Percentiles rank a stretch among this genome's conserved stretches.
Conservation (phyloP, 2,888 invertebrate genomes). For the Tanytarsus gracilentus region DNA sequence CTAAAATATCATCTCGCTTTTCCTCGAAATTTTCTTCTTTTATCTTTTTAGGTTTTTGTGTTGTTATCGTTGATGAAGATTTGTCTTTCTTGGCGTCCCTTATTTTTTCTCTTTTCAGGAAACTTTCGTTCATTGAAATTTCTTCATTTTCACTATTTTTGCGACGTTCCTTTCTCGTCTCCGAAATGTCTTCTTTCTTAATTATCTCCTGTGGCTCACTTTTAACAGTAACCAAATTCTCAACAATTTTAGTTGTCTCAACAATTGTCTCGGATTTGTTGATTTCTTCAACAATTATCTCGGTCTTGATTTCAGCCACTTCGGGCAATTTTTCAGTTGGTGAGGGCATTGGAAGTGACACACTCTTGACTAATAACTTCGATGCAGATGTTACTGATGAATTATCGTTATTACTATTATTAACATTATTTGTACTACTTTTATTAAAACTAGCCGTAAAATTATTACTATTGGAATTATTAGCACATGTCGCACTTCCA, state of each 20-base stretch:
- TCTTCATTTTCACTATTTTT: constrained; percentile 21
- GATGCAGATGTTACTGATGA: constrained; percentile 9
- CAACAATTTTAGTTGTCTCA: not conserved
- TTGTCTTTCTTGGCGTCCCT: constrained; percentile 32
- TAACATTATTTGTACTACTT: constrained; percentile 32
- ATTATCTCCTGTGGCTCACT: not conserved
- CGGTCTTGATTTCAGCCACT: constrained; percentile 24
- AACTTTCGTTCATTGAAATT: no score
- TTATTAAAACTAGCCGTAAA: constrained; percentile 32
- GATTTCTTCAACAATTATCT: constrained; percentile 34
- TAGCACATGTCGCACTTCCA: constrained; percentile 42
- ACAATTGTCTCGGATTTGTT: constrained; percentile 30
- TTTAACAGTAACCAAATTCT: not conserved
- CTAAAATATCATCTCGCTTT: no score
- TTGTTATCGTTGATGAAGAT: constrained; percentile 9
- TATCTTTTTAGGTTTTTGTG: no score
- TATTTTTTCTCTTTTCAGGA: constrained; percentile 35
- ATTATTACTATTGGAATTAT: constrained; percentile 23
- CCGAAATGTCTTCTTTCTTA: constrained; percentile 11
- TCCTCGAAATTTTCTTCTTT: no score
- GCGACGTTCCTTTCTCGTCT: constrained; percentile 16
- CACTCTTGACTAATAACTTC: constrained; percentile 19
- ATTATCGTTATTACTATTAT: constrained; percentile 39
- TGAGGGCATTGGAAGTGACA: constrained; percentile 36
- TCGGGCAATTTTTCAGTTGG: no score